Base-by-base conservation (phyloP, 1,140 invertebrate species). In the Ptiloglossa arizonensis region DNA sequence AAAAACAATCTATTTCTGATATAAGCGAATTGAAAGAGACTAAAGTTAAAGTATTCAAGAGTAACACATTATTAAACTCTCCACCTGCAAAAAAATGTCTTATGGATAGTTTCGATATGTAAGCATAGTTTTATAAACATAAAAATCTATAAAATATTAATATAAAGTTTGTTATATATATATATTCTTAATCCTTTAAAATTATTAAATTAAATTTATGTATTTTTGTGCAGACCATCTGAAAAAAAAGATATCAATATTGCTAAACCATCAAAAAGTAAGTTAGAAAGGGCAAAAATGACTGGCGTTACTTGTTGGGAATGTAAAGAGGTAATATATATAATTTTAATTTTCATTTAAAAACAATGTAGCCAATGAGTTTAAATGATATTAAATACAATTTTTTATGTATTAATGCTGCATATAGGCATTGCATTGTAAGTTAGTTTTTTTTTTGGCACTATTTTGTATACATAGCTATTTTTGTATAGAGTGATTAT, bases 291-390 rank as follows among this genome's bases (percentile, higher is more conserved):
- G 78, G 87, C 80, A 32, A 88, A 90, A 64, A 74, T 93, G 64
- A 75, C 83, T 56, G 93, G 92, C 27, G 89, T 88, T 87, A 68
- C 81, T 72, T 94, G 93, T 75, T 83, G 87, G 62, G 79, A 91
- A 38, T 93, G 93, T 80, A 74, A 87, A 79, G 74, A 90, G 79
- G 93, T 93, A 89, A 85, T 72, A 63, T 60, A 52, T 54, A 69
- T 57, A 6, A 71, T 35, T 48, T 15, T 19, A 48, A 27, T 67
- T 60, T 69, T 79, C 64, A 44, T 59, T 70, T 35, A 15, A 13
- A 9, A 29, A 8, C 19, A 35, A 15, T 44, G 8, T 69, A 27
- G 50, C n/a, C 8, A 15, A 46, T 35, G 11, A n/a, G 17, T 44
- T 22, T 0, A 48, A 66, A 24, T 50, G 9, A 4, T 71, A 50